These are phyloP conservation scores for Ophonus ardosiacus DNA, from an alignment of 2,888 invertebrate genomes.

Conservation along the genomic window DNA sequence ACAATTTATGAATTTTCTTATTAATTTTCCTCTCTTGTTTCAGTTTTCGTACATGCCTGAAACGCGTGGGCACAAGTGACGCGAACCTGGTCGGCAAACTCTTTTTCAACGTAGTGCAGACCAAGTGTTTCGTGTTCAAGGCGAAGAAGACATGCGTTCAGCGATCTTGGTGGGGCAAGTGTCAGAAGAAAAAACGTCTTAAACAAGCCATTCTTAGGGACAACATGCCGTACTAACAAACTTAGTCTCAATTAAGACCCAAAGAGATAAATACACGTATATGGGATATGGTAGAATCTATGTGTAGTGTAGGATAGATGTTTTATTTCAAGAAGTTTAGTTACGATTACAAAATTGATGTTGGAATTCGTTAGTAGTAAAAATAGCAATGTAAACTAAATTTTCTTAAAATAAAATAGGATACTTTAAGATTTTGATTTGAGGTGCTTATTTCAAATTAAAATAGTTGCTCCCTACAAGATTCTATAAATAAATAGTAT, in stretches of 20 bases:
- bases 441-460: background rate
- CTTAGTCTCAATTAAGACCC: background rate
- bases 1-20: too few relatives aligned
- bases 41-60: constrained; percentile 95
- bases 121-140: constrained; percentile 93
- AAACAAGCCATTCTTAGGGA: constrained; percentile 87
- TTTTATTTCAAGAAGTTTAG: constrained; percentile 10
- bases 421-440: background rate
- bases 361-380: background rate
- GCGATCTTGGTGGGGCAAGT: constrained; percentile 90
- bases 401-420: constrained; percentile 3
- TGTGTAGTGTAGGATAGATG: background rate
- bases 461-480: too few relatives aligned
- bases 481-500: too few relatives aligned
- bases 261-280: constrained; percentile 22
- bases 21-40: constrained; percentile 69
- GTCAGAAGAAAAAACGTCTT: constrained; percentile 81
- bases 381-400: background rate
- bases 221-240: constrained; percentile 82
- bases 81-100: constrained; percentile 94
- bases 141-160: constrained; percentile 86
- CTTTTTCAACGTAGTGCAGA: constrained; percentile 97
- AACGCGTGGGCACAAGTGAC: constrained; percentile 90
- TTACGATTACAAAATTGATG: background rate
- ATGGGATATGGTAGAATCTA: constrained; percentile 1